Evolutionary conservation across 2,113 vertebrate species (phyloP), one percentile per base, ranked within the genome.

Genomic region (Nothobranchius furzeri): DNA sequence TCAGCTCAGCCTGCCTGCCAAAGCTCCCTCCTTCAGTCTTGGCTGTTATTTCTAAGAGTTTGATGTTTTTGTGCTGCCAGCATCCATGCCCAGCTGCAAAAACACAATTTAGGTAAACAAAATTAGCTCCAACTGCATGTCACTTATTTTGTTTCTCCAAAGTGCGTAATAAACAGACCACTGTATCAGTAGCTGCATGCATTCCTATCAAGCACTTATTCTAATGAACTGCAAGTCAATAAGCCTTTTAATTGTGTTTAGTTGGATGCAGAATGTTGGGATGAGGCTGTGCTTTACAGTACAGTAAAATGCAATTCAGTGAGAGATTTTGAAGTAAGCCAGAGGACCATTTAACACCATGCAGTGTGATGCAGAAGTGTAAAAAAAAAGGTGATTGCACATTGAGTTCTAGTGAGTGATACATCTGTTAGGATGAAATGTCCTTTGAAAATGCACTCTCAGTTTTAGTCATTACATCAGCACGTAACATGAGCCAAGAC

Each of bases 181-280:
- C 15, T 20, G 8, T 36, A n/a, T 24, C n/a, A 30, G 64, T 12
- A 62, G 49, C 11, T 42, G 7, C 71, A 67, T 55, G 64, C 68
- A 79, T 76, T 81, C 64, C 42, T 81, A 82, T 61, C 49, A 62
- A 73, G 55, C 37, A 54, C 46, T 79, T 76, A 47, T 84, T 69
- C 30, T 76, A 69, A 79, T 76, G 24, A 88, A 63, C 15, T 71
- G 53, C 36, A 63, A 76, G 43, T 73, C 79, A 87, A 67, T 84
- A 79, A 78, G 70, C 62, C 85, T 61, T 75, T 76, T 82, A 80
- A 83, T 86, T 87, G 77, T 81, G 70, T 68, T 68, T 51, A 36
- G 47, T 76, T 57, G 47, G 64, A 51, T 25, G 43, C 61, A 57
- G 47, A 46, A 68, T 51, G 36, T 48, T 63, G 71, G 50, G n/a